Evolutionary conservation across 2,888 invertebrate genomes (phyloP), one percentile per base, ranked within the genome.

Genomic region (Pollenia labialis): DNA sequence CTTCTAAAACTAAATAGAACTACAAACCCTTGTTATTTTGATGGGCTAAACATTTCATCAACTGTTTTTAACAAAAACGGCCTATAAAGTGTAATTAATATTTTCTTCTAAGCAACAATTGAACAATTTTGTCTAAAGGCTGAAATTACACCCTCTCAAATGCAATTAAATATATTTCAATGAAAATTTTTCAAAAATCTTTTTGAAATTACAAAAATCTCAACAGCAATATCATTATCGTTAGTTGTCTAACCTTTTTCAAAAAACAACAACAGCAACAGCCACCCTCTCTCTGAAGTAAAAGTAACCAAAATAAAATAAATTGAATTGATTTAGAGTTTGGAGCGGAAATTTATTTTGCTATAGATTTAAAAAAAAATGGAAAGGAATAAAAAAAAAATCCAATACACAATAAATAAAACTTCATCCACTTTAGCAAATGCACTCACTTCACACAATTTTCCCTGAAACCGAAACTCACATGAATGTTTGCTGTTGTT

Each of bases 121-220:
- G 72, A 81, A 68, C n/a, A 68, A 64, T 69, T 74, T 72, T 4
- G 4, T 32, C 72, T 54, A 77, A 71, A 86, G 86, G 69, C 64
- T 86, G 32, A 80, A 83, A 86, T 86, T 80, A 83, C 84, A 87
- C 87, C 87, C 87, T 87, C 87, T 87, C 84, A 84, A 77, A 81
- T 87, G 81, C 84, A 87, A 87, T 87, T 84, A 85, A 87, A 87
- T 87, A 68, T 14, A 81, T 87, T 77, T 87, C 81, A 68, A 87
- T 48, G 58, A 75, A 76, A 58, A 62, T 69, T 56, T n/a, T 60
- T 66, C 62, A 52, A 64, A 23, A 76, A 52, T 64, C 52, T 64
- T 52, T 76, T 64, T 52, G 23, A 76, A 64, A 76, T 76, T 54
- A 52, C 44, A 75, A 62, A 72, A 87, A 87, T 84, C 84, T 81